Evolutionary conservation across 2,888 invertebrate species (phyloP), one percentile per base, ranked within the genome.

Genomic region (Endomychus coccineus): DNA sequence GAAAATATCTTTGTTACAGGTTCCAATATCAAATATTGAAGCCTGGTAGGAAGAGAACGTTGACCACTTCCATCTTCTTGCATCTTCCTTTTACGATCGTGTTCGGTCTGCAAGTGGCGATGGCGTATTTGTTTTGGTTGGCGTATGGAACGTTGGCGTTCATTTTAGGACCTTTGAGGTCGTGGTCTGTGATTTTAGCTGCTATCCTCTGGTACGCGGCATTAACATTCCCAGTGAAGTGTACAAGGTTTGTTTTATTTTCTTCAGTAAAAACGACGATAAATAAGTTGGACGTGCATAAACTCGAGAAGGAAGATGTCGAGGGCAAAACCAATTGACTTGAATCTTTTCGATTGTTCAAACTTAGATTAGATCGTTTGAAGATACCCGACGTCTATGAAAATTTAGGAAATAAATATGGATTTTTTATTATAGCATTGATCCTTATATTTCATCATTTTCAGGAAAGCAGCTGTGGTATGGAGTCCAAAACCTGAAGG

Each of bases 101-200:
- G 38, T 58, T 80, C 40, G 62, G 70, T 11, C 62, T 78, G 40
- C 80, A 82, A 59, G 55, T 78, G 34, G 56, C 77, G 37, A 70
- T 81, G 62, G 77, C 79, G 0, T 84, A 83, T 58, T 80, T 83
- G 59, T 88, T 87, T 58, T 85, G 83, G 77, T 58, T 82, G 48
- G 83, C 84, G 10, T 88, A 89, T 66, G 88, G 88, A 6, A 79
- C 78, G 1, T 61, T 83, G 58, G 83, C 88, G 1, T 76, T 84
- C 42, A 46, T 87, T 34, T 67, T 88, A 42, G 85, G 87, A 31
- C 87, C 88, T 0, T 66, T 89, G 30, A 71, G 87, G 49, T 83
- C 85, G 1, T 89, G 88, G 83, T 83, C 85, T 34, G 69, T 87
- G 32, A 56, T 79, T 29, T 61, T 87, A 43, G 82, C 81, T 40